Percentiles rank a stretch among this genome's conserved stretches.
Conservation (phyloP, 2,888 invertebrate species). For the Zhuqinia jingwanae region DNA sequence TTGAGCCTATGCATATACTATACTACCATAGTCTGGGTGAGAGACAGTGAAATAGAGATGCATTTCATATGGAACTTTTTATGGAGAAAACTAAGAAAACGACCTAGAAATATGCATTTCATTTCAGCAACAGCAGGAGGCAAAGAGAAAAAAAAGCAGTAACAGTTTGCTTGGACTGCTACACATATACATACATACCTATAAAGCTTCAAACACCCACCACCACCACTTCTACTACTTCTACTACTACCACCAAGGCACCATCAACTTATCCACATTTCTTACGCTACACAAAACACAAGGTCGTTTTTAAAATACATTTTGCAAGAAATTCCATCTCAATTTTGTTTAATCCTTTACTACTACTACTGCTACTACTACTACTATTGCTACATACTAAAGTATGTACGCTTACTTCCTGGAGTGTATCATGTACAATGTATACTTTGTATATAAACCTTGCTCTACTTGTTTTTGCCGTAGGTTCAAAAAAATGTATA, state of each 20-base stretch:
- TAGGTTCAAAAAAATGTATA: neutral
- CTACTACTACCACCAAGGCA: too few species aligned
- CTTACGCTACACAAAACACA: constrained; percentile 59
- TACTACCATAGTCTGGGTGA: neutral
- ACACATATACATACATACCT: too few species aligned
- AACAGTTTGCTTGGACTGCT: constrained; percentile 8
- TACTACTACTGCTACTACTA: too few species aligned
- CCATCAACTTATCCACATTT: constrained; percentile 33
- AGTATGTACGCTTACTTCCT: neutral
- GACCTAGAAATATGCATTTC: constrained; percentile 54
- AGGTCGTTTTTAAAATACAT: constrained; percentile 52
- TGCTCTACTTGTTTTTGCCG: too few species aligned
- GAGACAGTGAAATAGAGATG: constrained; percentile 41
- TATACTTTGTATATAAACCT: too few species aligned
- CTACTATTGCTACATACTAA: too few species aligned
- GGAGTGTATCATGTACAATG: too few species aligned
- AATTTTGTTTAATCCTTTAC: constrained; percentile 7
- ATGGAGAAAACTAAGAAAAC: constrained; percentile 28
- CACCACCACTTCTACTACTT: too few species aligned
- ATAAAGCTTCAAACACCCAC: neutral
- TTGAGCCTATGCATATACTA: too few species aligned
- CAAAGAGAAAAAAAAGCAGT: constrained; percentile 1
- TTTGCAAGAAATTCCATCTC: constrained; percentile 33
- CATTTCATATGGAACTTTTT: constrained; percentile 47
- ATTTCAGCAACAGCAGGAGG: neutral